Base-by-base conservation (phyloP, 2,888 invertebrate species). In the Erebia ligea region DNA sequence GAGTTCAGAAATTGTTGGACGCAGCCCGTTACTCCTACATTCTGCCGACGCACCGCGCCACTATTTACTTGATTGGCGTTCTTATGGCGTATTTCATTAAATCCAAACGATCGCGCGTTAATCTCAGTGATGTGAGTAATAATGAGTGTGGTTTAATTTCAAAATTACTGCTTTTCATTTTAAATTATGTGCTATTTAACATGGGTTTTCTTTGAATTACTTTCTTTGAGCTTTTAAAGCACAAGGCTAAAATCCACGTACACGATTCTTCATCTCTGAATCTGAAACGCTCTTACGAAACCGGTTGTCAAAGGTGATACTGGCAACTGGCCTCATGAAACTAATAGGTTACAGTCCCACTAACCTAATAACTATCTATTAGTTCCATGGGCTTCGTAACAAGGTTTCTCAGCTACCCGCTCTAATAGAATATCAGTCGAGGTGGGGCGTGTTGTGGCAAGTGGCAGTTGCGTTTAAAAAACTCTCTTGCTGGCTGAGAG, bases 61-160 rank as follows among this genome's bases (percentile, higher is more conserved):
- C 94, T 2, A 93, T 94, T 57, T 95, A 94, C 80, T 85, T 94
- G 4, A 92, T 94, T 71, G 95, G 95, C 2, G 90, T 94, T n/a
- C 80, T 88, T 2, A 89, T 94, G 86, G 94, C 94, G 1, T 94
- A 93, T 79, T 84, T 91, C 57, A 87, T 94, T 77, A 88, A 88
- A 72, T 85, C 88, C 1, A 90, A 90, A 76, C 89, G 86, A 74
- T 81, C 90, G 17, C 87, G 86, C 71, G 81, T 88, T 67, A 85
- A 82, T 48, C 81, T 94, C 9, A 87, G 85, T 63, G 86, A 82
- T 77, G 94, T 94, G 82, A 88, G 90, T 85, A 73, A 45, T 4
- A 6, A 48, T 63, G 21, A 25, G 45, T 17, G 61, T 61, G 57
- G 25, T 58, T 58, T 25, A 15, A 34, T 58, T 34, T 34, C 2